phyloP scores from a whole-genome alignment of 2,888 invertebrate genomes.

The Andricus curvator region DNA sequence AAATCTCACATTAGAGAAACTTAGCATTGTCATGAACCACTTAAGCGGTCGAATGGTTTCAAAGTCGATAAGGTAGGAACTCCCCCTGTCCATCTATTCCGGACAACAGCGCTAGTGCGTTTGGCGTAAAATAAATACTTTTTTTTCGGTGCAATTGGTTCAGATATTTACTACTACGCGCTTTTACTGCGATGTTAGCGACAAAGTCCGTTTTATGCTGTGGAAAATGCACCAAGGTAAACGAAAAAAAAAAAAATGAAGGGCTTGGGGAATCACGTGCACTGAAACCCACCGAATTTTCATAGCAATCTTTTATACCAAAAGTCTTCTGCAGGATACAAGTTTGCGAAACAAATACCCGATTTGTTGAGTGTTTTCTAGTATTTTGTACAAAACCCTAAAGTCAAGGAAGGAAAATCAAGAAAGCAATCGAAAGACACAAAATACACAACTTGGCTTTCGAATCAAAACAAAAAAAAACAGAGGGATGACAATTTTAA shows the following conservation, averaged over 20 bases:
- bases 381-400: slow-evolving; percentile 23
- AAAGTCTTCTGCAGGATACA: slow-evolving; percentile 26
- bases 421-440: neutral
- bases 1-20: too few relatives aligned
- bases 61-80: too few relatives aligned
- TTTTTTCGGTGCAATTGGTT: neutral
- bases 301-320: slow-evolving; percentile 35
- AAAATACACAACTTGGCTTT: slow-evolving; percentile 15
- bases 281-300: slow-evolving; percentile 29
- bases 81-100: too few relatives aligned
- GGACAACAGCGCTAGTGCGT: too few relatives aligned
- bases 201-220: slow-evolving; percentile 14
- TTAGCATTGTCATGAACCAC: too few relatives aligned
- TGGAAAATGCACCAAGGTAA: slow-evolving; percentile 41
- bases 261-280: slow-evolving; percentile 25
- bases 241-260: slow-evolving; percentile 41
- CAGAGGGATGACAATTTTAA: slow-evolving; percentile 23
- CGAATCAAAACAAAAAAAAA: slow-evolving; percentile 13
- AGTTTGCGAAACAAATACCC: slow-evolving; percentile 11
- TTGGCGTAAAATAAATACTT: too few relatives aligned
- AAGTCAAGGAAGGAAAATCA: neutral
- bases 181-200: neutral
- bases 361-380: slow-evolving; percentile 31
- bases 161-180: slow-evolving; percentile 7
- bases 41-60: too few relatives aligned